phyloP scores from a whole-genome alignment of 2,113 vertebrate genomes.

The Corydoras sp. region DNA sequence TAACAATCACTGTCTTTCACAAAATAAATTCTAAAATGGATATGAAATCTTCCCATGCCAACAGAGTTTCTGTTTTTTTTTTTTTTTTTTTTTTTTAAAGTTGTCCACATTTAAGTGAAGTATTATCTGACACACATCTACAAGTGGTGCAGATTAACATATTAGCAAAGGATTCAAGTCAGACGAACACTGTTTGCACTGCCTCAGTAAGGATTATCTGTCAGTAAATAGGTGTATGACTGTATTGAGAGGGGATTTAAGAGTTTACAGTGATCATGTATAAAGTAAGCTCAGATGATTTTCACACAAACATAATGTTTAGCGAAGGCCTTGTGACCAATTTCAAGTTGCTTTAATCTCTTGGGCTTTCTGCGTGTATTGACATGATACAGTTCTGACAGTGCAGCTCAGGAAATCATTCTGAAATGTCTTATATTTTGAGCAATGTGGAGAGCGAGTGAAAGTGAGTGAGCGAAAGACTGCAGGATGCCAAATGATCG shows the following conservation, averaged over 20 bases:
- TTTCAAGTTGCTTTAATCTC: slow-evolving; percentile 58
- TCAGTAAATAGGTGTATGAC: slow-evolving; percentile 34
- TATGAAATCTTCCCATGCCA: no score
- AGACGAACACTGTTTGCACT: slow-evolving; percentile 18
- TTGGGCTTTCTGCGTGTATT: slow-evolving; percentile 42
- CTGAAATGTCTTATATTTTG: neutral
- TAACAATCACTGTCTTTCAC: no score
- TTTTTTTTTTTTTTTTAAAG: no score
- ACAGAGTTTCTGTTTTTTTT: no score
- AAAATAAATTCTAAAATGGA: no score
- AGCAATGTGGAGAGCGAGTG: neutral
- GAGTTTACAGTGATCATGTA: slow-evolving; percentile 21
- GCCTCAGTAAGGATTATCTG: slow-evolving; percentile 27
- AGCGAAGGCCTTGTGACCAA: slow-evolving; percentile 51
- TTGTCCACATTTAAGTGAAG: no score
- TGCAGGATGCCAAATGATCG: neutral
- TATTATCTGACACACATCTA: no score
- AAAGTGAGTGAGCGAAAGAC: neutral
- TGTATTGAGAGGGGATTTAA: slow-evolving; percentile 33
- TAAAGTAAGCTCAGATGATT: slow-evolving; percentile 27
- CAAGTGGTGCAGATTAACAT: neutral
- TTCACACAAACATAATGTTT: slow-evolving; percentile 48
- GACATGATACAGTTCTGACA: slow-evolving; percentile 39
- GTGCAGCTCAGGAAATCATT: slow-evolving; percentile 34
- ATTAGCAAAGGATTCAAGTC: slow-evolving; percentile 21